Conservation (phyloP, 2,113 vertebrate genomes). For the Sceloporus undulatus region DNA sequence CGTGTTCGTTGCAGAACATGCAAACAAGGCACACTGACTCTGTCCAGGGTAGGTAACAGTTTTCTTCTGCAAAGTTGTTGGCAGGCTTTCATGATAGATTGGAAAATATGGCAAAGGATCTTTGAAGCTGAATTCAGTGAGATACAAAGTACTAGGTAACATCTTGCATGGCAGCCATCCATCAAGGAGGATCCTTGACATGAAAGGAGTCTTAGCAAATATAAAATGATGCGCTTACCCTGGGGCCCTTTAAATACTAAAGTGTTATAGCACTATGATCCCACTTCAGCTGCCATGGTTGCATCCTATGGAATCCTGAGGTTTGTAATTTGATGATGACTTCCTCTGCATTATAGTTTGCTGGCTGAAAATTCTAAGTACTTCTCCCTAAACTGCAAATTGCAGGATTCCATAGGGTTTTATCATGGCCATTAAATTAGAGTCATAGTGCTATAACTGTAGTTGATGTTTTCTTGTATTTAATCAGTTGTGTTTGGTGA, state of each 20-base stretch:
- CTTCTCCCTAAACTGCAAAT: too few relatives aligned
- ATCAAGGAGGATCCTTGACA: too few relatives aligned
- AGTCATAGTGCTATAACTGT: too few relatives aligned
- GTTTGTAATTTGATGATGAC: too few relatives aligned
- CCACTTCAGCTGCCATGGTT: too few relatives aligned
- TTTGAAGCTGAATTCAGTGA: neutral
- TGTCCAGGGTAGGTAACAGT: conserved; percentile 82
- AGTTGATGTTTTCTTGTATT: neutral
- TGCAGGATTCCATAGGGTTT: too few relatives aligned
- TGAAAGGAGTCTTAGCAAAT: neutral
- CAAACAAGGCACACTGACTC: conserved; percentile 84
- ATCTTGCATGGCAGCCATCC: neutral
- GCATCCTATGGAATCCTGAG: too few relatives aligned
- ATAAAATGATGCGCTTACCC: neutral
- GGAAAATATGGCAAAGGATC: neutral
- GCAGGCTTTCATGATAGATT: neutral
- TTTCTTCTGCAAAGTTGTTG: conserved; percentile 2
- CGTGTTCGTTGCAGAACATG: conserved; percentile 85
- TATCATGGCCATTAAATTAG: too few relatives aligned
- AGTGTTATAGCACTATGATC: too few relatives aligned
- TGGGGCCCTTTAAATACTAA: too few relatives aligned
- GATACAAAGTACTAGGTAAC: neutral
- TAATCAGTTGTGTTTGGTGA: neutral
- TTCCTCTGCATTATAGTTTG: too few relatives aligned
- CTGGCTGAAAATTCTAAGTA: too few relatives aligned